Evolutionary conservation across 2,888 invertebrate genomes (phyloP).

Genomic region (Ligdia adustata): DNA sequence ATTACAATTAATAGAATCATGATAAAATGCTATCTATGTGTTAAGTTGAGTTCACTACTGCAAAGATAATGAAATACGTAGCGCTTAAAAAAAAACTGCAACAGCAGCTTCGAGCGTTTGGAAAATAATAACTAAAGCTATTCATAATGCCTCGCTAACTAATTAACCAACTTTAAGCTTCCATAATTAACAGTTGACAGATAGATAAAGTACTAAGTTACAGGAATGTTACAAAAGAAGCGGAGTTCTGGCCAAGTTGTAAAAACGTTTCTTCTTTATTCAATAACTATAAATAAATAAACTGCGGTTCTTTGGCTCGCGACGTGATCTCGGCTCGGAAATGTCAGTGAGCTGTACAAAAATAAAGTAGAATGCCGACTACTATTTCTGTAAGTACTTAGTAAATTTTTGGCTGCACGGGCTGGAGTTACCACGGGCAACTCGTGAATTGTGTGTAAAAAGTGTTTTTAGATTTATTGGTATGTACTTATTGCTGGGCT

Average conservation of each 20-base stretch:
- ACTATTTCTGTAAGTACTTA: too few species aligned
- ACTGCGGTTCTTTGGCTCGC: slow-evolving; percentile 4
- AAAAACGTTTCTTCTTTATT: slow-evolving; percentile 8
- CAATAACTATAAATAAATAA: slow-evolving; percentile 10
- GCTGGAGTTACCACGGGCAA: too few species aligned
- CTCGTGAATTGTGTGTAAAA: too few species aligned
- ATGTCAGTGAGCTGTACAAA: slow-evolving; percentile 1
- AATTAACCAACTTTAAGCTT: slow-evolving; percentile 16
- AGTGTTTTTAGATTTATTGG: too few species aligned
- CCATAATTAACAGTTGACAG: slow-evolving; percentile 9
- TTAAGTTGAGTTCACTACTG: too few species aligned
- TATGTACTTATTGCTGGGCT: too few species aligned
- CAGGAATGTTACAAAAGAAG: slow-evolving; percentile 16
- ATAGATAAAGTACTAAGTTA: slow-evolving; percentile 4
- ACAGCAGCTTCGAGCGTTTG: neutral
- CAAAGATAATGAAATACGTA: too few species aligned
- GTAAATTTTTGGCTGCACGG: too few species aligned
- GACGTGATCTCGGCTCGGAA: neutral
- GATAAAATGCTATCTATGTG: too few species aligned
- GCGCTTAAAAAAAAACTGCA: slow-evolving; percentile 1
- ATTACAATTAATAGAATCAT: too few species aligned
- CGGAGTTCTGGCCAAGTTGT: slow-evolving; percentile 1
- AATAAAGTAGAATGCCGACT: neutral
- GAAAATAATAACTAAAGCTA: slow-evolving; percentile 9
- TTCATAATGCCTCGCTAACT: slow-evolving; percentile 7